Evolutionary conservation across 2,113 vertebrate genomes (phyloP).

Genomic region (Anarrhichthys ocellatus): DNA sequence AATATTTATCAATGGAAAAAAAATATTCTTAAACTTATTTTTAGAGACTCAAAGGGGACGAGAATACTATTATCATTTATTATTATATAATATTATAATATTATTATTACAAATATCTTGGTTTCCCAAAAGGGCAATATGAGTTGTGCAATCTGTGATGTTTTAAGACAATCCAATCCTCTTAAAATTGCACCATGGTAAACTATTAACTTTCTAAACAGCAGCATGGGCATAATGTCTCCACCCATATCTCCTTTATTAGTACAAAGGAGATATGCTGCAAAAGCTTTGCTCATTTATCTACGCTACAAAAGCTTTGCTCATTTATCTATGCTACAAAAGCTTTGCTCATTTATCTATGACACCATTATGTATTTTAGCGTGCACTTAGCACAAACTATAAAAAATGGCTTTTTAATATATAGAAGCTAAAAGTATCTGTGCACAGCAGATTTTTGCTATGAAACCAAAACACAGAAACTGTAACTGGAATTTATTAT

Average conservation of each 20-base stretch:
- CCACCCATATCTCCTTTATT: constrained; percentile 19
- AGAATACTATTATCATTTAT: background rate
- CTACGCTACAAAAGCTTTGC: background rate
- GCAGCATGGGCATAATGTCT: background rate
- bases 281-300: constrained; percentile 10
- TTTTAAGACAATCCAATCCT: constrained; percentile 7
- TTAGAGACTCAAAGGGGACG: background rate
- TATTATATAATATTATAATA: too few species aligned
- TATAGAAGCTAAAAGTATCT: background rate
- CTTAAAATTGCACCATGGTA: constrained; percentile 19
- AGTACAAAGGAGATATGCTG: constrained; percentile 6
- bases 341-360: constrained; percentile 1
- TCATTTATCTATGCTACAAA: constrained; percentile 4
- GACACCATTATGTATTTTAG: background rate
- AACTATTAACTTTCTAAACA: constrained; percentile 47
- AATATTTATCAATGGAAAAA: background rate
- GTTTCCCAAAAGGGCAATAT: background rate
- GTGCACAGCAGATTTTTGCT: background rate
- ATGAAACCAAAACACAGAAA: constrained; percentile 18
- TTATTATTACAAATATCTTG: background rate
- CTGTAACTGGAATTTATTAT: background rate
- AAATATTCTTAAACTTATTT: background rate
- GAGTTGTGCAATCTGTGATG: constrained; percentile 3
- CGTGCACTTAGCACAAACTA: constrained; percentile 13
- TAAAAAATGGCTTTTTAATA: constrained; percentile 47